Conservation (phyloP, 1,140 invertebrate species). For the Drosophila littoralis region DNA sequence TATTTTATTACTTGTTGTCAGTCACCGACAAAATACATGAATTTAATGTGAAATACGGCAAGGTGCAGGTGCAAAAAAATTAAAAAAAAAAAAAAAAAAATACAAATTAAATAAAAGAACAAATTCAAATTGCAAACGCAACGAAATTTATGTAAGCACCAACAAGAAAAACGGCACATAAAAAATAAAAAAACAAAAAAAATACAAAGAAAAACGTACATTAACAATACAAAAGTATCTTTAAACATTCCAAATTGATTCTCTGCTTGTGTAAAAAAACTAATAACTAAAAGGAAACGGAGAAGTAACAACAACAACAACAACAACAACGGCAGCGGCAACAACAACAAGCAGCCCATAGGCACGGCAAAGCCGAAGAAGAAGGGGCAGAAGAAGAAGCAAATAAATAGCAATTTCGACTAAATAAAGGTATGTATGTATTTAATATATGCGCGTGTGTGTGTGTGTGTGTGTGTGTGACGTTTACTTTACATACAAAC, state of each 20-base stretch:
- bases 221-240: slow-evolving; percentile 61
- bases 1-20: slow-evolving; percentile 11
- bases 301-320: slow-evolving; percentile 43
- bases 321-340: slow-evolving; percentile 27
- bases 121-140: slow-evolving; percentile 23
- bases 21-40: slow-evolving; percentile 15
- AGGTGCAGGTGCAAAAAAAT: slow-evolving; percentile 34
- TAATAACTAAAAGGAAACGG: slow-evolving; percentile 57
- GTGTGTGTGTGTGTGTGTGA: slow-evolving; percentile 44
- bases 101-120: not conserved
- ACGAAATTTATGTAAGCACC: slow-evolving; percentile 46
- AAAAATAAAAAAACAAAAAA: not conserved
- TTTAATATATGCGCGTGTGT: slow-evolving; percentile 21
- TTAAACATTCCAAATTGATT: slow-evolving; percentile 74
- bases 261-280: slow-evolving; percentile 70
- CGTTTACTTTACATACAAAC: slow-evolving; percentile 51
- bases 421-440: slow-evolving; percentile 77
- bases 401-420: slow-evolving; percentile 78
- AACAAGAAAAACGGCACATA: slow-evolving; percentile 18
- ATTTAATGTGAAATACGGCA: slow-evolving; percentile 31
- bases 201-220: slow-evolving; percentile 10
- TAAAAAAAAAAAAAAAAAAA: not conserved
- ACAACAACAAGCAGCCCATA: slow-evolving; percentile 40
- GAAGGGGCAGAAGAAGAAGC: slow-evolving; percentile 58
- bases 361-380: slow-evolving; percentile 47